A percentile compares a stretch with the other conserved stretches of the same genome.
These are phyloP conservation scores for Oreamnos americanus DNA, from an alignment of 2,113 vertebrate species.

Conservation along the genomic window DNA sequence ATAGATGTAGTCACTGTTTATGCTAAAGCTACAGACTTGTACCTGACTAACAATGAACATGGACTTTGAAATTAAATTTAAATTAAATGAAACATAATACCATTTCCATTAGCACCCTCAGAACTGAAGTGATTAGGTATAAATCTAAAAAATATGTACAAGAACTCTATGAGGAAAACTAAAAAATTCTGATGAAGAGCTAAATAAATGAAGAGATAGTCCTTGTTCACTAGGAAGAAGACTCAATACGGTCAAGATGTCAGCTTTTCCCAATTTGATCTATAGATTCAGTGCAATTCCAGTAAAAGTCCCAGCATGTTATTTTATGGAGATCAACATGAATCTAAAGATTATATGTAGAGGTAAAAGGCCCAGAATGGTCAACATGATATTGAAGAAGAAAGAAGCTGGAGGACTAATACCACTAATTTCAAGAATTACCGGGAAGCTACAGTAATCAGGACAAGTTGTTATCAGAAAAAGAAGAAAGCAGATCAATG, in stretches of 20 bases:
- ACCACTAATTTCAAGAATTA: background rate
- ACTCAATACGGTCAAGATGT: background rate
- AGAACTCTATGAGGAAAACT: background rate
- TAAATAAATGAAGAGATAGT: background rate
- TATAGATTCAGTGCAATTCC: background rate
- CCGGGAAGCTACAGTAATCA: background rate
- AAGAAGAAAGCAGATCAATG: background rate
- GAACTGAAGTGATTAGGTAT: background rate
- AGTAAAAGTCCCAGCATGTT: background rate
- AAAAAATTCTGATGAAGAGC: background rate
- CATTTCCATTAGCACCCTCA: background rate
- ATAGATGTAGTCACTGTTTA: background rate
- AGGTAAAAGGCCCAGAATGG: background rate
- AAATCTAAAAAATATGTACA: background rate
- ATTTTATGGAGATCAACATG: background rate
- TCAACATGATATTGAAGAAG: background rate
- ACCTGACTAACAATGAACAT: background rate
- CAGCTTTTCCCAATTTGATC: background rate
- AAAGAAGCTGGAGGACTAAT: background rate
- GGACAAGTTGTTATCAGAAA: background rate
- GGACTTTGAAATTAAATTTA: background rate
- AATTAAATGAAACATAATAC: background rate
- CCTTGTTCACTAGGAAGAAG: background rate
- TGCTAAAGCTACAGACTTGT: background rate
- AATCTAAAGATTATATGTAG: background rate